Evolutionary conservation across 2,113 vertebrate genomes (phyloP), one percentile per base, ranked within the genome.

Genomic region (Terrapene triunguis): DNA sequence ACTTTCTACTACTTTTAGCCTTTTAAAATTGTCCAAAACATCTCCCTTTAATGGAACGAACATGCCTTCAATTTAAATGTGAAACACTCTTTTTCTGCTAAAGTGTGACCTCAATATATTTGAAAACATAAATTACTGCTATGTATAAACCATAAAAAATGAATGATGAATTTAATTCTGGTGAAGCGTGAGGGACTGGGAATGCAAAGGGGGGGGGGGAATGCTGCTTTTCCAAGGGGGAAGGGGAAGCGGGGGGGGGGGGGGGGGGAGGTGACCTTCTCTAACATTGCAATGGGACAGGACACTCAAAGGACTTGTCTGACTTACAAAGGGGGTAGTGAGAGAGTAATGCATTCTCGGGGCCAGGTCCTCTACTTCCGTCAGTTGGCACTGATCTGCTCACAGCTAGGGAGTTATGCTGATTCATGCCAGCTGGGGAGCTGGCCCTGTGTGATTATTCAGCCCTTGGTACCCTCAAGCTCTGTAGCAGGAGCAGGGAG

Each of bases 111-210:
- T 98, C 98, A 97, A 97, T 98, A 98, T 98, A 98, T 98, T 98
- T 98, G 98, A 98, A 98, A 98, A 98, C 98, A 98, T 98, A 99
- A 98, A 99, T 98, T 98, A 98, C 98, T 94, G 95, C 97, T 97
- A 98, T 98, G 97, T 98, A 98, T 98, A 98, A 98, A 98, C 98
- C 98, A 99, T 98, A 98, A 99, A 98, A 98, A 98, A 98, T 98
- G 98, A 98, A 98, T 98, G 98, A 98, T 98, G 98, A 98, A 98
- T 98, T 98, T 98, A 98, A 98, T 98, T 98, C 98, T 98, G 98
- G 97, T 97, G 98, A 98, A 98, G 98, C 98, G 96, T 98, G 98
- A 98, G 98, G 97, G 97, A 98, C 87, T 88, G 93, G 95, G 94
- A 96, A 97, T 95, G 97, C 98, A 93, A 97, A 84, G 62, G 55